Conservation (phyloP, 2,888 invertebrate genomes). For the Latrodectus elegans region DNA sequence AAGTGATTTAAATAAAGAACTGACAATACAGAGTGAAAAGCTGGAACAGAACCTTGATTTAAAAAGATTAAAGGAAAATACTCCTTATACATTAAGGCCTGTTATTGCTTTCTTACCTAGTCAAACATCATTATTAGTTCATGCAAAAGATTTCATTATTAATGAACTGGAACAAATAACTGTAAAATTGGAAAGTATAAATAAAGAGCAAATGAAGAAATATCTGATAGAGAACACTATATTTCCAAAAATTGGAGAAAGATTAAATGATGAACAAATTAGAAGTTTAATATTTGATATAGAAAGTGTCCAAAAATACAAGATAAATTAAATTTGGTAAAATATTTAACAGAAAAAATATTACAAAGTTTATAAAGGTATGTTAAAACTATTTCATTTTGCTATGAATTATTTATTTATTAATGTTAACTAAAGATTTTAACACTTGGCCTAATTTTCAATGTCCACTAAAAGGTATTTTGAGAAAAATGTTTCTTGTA, state of each 20-base stretch:
- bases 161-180: constrained; percentile 6
- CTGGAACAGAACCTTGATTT: constrained; percentile 12
- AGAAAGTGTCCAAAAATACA: constrained; percentile 23
- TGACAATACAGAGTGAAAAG: constrained; percentile 26
- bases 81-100: constrained; percentile 3
- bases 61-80: constrained; percentile 1
- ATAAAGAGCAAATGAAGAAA: constrained; percentile 11
- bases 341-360: too few relatives aligned
- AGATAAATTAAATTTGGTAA: not conserved
- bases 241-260: constrained; percentile 54
- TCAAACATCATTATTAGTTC: constrained; percentile 37
- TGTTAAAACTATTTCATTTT: too few relatives aligned
- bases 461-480: too few relatives aligned
- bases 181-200: constrained; percentile 7
- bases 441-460: too few relatives aligned
- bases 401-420: too few relatives aligned
- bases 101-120: constrained; percentile 16
- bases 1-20: constrained; percentile 23
- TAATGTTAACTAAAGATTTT: too few relatives aligned
- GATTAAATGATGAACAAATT: constrained; percentile 35
- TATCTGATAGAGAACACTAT: constrained; percentile 38
- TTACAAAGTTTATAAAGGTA: too few relatives aligned
- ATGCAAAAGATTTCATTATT: constrained; percentile 54
- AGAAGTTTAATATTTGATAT: constrained; percentile 1
- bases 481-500: too few relatives aligned